Conservation (phyloP, 2,797 vertebrate genomes). For the Clarias laeviceps region DNA sequence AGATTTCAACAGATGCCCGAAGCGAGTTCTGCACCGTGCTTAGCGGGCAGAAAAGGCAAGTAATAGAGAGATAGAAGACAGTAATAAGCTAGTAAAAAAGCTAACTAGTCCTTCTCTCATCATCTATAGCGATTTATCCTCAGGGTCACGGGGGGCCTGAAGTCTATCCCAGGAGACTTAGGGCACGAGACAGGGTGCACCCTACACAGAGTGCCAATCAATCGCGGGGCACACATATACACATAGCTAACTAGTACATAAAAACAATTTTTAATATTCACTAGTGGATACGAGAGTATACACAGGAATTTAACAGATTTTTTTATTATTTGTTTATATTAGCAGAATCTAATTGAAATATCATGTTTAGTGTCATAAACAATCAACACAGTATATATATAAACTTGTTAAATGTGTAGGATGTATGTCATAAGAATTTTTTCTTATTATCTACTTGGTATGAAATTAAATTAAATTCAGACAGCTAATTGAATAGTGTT, state of each 20-base stretch:
- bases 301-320: background rate
- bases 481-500: constrained; percentile 4
- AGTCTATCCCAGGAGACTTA: too few species aligned
- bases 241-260: background rate
- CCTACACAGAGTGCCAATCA: too few species aligned
- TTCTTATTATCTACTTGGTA: background rate
- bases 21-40: background rate
- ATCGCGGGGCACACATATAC: too few species aligned
- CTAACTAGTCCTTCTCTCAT: too few species aligned
- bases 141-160: too few species aligned
- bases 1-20: background rate
- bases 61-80: background rate
- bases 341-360: background rate
- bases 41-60: background rate
- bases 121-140: too few species aligned
- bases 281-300: background rate
- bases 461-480: background rate
- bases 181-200: too few species aligned
- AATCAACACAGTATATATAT: too few species aligned
- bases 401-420: background rate
- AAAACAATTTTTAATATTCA: background rate
- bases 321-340: background rate
- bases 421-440: background rate
- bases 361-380: background rate
- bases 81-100: background rate